Evolutionary conservation across 2,113 vertebrate species (phyloP).

Genomic region (Channa argus): DNA sequence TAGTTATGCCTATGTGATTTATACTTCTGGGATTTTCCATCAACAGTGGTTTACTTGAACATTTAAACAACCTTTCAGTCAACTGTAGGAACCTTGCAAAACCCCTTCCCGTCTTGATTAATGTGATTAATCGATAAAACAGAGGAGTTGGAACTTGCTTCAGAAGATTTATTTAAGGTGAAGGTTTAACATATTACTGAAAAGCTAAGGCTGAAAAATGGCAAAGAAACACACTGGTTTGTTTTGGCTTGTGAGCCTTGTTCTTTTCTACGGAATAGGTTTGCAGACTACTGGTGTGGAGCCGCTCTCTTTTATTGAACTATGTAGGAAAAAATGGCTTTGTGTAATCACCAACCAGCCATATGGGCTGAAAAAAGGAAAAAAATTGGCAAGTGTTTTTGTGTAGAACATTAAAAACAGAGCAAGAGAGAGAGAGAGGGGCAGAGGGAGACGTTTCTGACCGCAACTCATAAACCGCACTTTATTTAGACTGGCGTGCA

Average conservation of each 20-base stretch:
- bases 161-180: constrained; percentile 71
- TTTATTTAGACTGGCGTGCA: constrained; percentile 94
- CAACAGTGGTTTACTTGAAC: constrained; percentile 51
- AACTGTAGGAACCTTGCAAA: constrained; percentile 34
- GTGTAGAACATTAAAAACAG: constrained; percentile 91
- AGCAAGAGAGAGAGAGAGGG: constrained; percentile 75
- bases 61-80: constrained; percentile 43
- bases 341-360: constrained; percentile 88
- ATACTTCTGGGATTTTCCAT: constrained; percentile 54
- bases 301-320: constrained; percentile 88
- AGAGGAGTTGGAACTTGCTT: constrained; percentile 44
- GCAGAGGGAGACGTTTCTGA: constrained; percentile 93
- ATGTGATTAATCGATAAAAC: constrained; percentile 75
- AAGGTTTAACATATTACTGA: constrained; percentile 77
- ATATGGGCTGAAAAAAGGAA: constrained; percentile 81
- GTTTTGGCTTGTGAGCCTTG: constrained; percentile 82
- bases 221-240: constrained; percentile 81
- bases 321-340: constrained; percentile 91
- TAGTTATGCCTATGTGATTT: constrained; percentile 51
- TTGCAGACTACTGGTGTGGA: constrained; percentile 85
- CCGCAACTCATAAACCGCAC: constrained; percentile 95
- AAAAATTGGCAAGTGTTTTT: constrained; percentile 91
- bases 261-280: constrained; percentile 75
- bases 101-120: constrained; percentile 48
- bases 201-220: constrained; percentile 80